Base-by-base conservation (phyloP, 2,888 invertebrate species). In the Cynaeus angustus region DNA sequence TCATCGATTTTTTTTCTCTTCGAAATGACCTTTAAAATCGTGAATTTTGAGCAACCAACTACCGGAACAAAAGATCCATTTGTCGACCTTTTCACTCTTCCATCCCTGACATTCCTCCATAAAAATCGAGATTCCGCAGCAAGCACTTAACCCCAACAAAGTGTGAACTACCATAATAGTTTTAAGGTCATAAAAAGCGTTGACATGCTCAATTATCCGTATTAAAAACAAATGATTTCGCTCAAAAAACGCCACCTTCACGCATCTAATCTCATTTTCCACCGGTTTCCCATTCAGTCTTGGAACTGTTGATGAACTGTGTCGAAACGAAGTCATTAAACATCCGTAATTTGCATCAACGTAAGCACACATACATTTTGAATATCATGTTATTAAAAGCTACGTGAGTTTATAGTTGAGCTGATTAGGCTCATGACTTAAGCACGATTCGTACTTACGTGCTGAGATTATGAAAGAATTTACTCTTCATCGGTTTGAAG, bases 381-480 rank as follows among this genome's bases (percentile, higher is more conserved):
- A 38, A 45, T 16, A 56, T 56, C 58, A 41, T 37, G 62, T 62
- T 52, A 52, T 62, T 62, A 50, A 38, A 62, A 62, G 50, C 50
- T 50, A 62, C 62, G 62, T 62, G 62, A 62, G 50, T 37, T 62
- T 12, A 30, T 7, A 30, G 37, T 50, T 46, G 66, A 66, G 56
- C 66, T 53, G 66, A 66, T 66, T 66, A 58, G 58, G 45, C 37
- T 48, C 58, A 66, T 66, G 56, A 16, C 30, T 66, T 56, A 58
- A 66, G 30, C 66, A 66, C 66, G 66, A 66, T 21, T 58, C 33
- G 43, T 28, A 33, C 50, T 56, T 61, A 61, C 61, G 61, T 61
- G 61, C 48, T 12, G 41, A 52, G 26, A 37, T 62, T 56, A 58
- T 66, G 58, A 66, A 48, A 66, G 52, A 62, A 62, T 48, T 56